These are phyloP conservation scores for Papilio demoleus DNA, from an alignment of 2,888 invertebrate species.

Conservation along the genomic window DNA sequence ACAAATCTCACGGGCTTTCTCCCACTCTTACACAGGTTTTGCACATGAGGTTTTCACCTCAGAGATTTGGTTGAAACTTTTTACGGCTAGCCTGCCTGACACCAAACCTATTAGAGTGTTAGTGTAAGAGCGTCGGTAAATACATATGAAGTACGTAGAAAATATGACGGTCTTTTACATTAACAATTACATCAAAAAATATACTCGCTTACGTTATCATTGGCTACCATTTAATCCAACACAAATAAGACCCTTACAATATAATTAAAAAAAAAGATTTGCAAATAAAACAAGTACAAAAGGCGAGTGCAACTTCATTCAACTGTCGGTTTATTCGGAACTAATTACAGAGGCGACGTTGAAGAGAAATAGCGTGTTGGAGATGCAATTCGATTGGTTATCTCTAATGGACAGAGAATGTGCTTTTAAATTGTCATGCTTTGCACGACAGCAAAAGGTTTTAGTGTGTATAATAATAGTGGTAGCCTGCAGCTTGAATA, in stretches of 20 bases:
- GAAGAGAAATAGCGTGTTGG: conserved; percentile 9
- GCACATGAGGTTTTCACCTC: too few relatives aligned
- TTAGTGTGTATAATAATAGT: background rate
- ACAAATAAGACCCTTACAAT: background rate
- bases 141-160: too few relatives aligned
- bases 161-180: too few relatives aligned
- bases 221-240: background rate
- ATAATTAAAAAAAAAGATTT: background rate
- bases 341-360: conserved; percentile 18
- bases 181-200: too few relatives aligned
- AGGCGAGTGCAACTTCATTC: conserved; percentile 14
- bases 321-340: conserved; percentile 16
- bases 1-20: too few relatives aligned
- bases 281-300: conserved; percentile 4
- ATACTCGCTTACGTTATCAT: too few relatives aligned
- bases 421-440: background rate
- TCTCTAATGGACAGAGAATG: background rate
- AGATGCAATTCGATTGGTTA: conserved; percentile 1
- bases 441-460: background rate
- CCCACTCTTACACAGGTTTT: too few relatives aligned
- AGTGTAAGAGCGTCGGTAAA: too few relatives aligned
- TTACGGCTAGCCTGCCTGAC: too few relatives aligned
- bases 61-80: too few relatives aligned
- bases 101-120: too few relatives aligned
- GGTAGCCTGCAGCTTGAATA: background rate